Conservation (phyloP, 1,140 invertebrate species). For the Dryas iulia region DNA sequence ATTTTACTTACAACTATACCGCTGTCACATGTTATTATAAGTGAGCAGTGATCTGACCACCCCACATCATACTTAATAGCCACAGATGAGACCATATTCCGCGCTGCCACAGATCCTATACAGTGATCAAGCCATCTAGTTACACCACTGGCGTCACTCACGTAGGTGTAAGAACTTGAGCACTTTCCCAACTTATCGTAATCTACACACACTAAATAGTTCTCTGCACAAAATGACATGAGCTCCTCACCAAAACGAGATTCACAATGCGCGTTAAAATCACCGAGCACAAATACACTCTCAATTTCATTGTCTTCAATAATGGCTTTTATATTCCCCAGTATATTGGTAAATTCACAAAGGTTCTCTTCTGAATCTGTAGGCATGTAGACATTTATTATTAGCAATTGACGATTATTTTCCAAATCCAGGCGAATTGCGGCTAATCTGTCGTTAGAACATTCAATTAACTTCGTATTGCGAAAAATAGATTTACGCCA, state of each 20-base stretch:
- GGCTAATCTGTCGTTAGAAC: constrained; percentile 4
- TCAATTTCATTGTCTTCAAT: constrained; percentile 6
- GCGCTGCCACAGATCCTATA: constrained; percentile 17
- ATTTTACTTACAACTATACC: too few relatives aligned
- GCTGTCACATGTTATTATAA: too few relatives aligned
- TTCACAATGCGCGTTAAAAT: constrained; percentile 21
- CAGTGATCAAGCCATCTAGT: constrained; percentile 23
- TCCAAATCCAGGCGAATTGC: not conserved
- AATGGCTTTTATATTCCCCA: not conserved
- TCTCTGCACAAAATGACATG: constrained; percentile 10
- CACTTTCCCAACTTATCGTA: constrained; percentile 11
- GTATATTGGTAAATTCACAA: not conserved
- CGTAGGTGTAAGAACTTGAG: not conserved
- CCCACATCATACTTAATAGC: too few relatives aligned
- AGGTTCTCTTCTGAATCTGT: constrained; percentile 2
- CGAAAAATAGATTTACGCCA: constrained; percentile 13
- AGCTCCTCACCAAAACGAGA: constrained; percentile 13
- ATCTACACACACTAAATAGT: constrained; percentile 15
- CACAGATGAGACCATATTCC: too few relatives aligned
- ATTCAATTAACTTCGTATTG: not conserved
- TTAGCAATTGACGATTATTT: not conserved
- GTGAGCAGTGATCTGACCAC: too few relatives aligned
- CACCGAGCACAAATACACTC: constrained; percentile 11
- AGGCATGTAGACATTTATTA: constrained; percentile 11
- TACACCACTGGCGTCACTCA: too few relatives aligned